Conservation (phyloP, 2,888 invertebrate genomes). For the Anorthoa munda region DNA sequence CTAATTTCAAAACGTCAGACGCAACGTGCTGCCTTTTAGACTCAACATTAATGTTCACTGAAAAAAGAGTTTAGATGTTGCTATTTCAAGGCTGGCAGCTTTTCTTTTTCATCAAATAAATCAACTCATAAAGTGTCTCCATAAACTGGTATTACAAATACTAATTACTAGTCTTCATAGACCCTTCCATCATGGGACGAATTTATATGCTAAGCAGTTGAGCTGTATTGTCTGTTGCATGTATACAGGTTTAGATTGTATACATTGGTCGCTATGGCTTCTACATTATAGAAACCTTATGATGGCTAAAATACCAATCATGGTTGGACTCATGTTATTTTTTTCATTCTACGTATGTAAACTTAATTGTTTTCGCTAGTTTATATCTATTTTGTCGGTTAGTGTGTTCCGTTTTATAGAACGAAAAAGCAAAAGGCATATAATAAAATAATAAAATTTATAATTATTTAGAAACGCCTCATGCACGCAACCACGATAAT, state of each 20-base stretch:
- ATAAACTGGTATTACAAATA: not conserved
- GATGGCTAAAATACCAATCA: not conserved
- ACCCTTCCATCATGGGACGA: not conserved
- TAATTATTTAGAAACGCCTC: too few relatives aligned
- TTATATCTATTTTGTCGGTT: too few relatives aligned
- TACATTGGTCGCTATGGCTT: not conserved
- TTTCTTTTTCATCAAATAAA: not conserved
- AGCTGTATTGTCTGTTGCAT: slow-evolving; percentile 9
- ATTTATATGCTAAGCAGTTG: slow-evolving; percentile 32
- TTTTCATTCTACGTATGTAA: too few relatives aligned
- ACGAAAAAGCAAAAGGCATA: too few relatives aligned
- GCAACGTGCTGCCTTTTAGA: not conserved
- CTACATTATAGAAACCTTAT: not conserved
- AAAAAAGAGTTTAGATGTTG: not conserved
- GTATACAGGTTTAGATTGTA: not conserved
- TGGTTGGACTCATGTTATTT: too few relatives aligned
- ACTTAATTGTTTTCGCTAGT: too few relatives aligned
- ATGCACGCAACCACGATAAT: too few relatives aligned
- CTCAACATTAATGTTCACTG: slow-evolving; percentile 14
- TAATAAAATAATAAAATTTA: too few relatives aligned
- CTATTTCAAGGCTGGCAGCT: not conserved
- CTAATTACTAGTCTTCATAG: slow-evolving; percentile 1
- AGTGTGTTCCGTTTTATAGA: too few relatives aligned
- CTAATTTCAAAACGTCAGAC: slow-evolving; percentile 17
- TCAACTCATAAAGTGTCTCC: not conserved